These are phyloP conservation scores for pig (Sus scrofa) DNA, from an alignment of 2,113 vertebrate genomes.

Conservation along the genomic window T2T-Sscrofa CM000830.6:119529001-119529500, in stretches of 20 bases:
- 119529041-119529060: constrained; percentile 83
- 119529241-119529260: constrained; percentile 73
- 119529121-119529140: constrained; percentile 78
- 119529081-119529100: constrained; percentile 78
- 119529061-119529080: constrained; percentile 85
- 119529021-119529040: constrained; percentile 84
- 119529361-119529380: constrained; percentile 27
- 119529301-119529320: constrained; percentile 50
- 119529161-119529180: constrained; percentile 82
- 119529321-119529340: constrained; percentile 45
- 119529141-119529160: constrained; percentile 79
- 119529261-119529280: constrained; percentile 75
- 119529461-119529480: neutral
- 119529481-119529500: neutral
- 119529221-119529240: constrained; percentile 71
- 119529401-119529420: neutral
- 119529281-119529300: constrained; percentile 65
- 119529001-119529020: constrained; percentile 80
- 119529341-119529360: neutral
- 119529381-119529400: constrained; percentile 6
- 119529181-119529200: constrained; percentile 74
- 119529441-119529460: constrained; percentile 20
- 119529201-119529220: constrained; percentile 77
- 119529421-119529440: neutral
- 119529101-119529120: constrained; percentile 64